Evolutionary conservation across 2,888 invertebrate species (phyloP), one percentile per base, ranked within the genome.

Genomic region (Orthosia gothica): DNA sequence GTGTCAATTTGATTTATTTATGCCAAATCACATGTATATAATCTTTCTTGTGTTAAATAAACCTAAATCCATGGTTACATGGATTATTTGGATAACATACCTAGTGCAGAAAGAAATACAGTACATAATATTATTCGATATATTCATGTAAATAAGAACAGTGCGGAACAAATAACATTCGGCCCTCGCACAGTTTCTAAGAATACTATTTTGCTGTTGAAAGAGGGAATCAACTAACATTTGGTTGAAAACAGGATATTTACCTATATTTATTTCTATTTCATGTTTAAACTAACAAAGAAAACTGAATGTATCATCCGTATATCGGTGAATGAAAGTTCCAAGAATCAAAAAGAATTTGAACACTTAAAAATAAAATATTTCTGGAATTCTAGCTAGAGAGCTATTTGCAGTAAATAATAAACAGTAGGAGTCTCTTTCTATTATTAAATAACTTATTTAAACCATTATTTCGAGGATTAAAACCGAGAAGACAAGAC

Each of bases 271-370:
- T 47, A 47, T 45, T 52, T 75, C 18, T 11, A n/a, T 50, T 32
- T 58, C 7, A 40, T n/a, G 23, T 59, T 32, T 57, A n/a, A 62
- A 32, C 15, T n/a, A 52, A 52, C 18, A 59, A 75, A 45, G 15
- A 9, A n/a, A 32, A 26, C 18, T 47, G 18, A 52, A 16, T 26
- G 20, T 20, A 32, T 32, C 9, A 16, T 12, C 32, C n/a, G n/a
- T 45, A 26, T 16, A 26, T 13, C 3, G 49, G 15, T 16, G 16
- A 23, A 50, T 18, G 20, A 5, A 16, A 5, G 4, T 16, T 23
- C 3, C 16, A 50, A 16, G n/a, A 45, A 45, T n/a, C 16, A 9
- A 71, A 70, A 52, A 40, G 40, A 40, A 40, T 40, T 40, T 0
- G 40, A 0, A 40, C 40, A 40, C 40, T 9, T 40, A 40, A 40